phyloP scores from a whole-genome alignment of 2,888 invertebrate species.

The Lasioglossum figueresi region DNA sequence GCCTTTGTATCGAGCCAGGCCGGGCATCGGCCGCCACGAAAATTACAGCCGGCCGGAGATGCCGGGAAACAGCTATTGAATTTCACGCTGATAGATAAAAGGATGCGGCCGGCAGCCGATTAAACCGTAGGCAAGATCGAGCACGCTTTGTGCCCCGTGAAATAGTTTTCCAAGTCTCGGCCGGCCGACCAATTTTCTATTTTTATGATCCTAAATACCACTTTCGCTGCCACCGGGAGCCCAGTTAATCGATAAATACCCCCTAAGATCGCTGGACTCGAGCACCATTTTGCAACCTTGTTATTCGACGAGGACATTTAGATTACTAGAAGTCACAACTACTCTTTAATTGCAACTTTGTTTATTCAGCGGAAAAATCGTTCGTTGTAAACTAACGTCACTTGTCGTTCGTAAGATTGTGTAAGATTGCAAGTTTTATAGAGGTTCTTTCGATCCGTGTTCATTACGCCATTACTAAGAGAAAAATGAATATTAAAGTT shows the following conservation, averaged over 20 bases:
- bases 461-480: neutral
- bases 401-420: neutral
- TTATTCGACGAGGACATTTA: neutral
- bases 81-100: neutral
- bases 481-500: neutral
- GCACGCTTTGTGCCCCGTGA: neutral
- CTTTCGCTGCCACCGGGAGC: neutral
- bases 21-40: neutral
- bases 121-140: neutral
- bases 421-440: neutral
- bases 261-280: neutral
- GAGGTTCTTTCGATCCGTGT: neutral
- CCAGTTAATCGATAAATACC: neutral
- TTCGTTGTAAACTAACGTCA: too few species aligned
- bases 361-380: too few species aligned
- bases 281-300: too few species aligned
- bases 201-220: neutral
- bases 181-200: constrained; percentile 1
- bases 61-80: constrained; percentile 24
- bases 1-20: constrained; percentile 33
- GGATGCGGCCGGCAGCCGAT: constrained; percentile 2
- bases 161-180: neutral
- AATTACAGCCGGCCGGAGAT: constrained; percentile 27
- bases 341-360: too few species aligned
- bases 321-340: too few species aligned